A percentile compares a stretch with the other conserved stretches of the same genome.
phyloP scores from a whole-genome alignment of 2,113 vertebrate genomes.

The Trachemys scripta region DNA sequence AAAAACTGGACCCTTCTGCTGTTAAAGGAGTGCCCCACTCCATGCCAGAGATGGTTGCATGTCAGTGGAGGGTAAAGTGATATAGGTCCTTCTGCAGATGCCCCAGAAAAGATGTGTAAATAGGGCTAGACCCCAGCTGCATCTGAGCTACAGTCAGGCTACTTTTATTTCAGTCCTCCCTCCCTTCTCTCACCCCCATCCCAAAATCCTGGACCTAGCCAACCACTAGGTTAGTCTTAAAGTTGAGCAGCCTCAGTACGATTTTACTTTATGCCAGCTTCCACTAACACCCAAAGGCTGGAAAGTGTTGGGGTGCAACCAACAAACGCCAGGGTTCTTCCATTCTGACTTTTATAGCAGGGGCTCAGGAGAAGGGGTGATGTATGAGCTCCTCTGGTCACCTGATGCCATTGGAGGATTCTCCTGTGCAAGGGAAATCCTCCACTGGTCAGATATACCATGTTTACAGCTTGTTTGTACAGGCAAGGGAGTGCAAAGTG shows the following conservation, averaged over 20 bases:
- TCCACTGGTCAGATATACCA: background rate
- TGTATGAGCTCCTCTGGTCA: background rate
- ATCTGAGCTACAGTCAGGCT: background rate
- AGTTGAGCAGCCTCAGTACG: background rate
- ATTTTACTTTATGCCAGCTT: background rate
- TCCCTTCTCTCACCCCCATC: no score
- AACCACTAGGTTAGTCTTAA: background rate
- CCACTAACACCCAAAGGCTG: background rate
- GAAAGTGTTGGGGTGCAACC: background rate
- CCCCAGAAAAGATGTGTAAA: background rate
- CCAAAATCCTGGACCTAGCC: background rate
- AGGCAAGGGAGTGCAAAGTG: background rate
- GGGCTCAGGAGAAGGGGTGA: background rate
- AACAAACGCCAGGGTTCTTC: no score
- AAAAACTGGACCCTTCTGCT: background rate
- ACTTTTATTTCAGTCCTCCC: background rate
- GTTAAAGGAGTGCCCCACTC: background rate
- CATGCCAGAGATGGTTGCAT: background rate
- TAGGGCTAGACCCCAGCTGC: background rate
- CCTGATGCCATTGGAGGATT: background rate
- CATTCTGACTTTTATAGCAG: no score
- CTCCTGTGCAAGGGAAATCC: background rate
- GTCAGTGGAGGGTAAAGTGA: no score
- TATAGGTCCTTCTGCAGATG: background rate
- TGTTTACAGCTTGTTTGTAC: background rate